A percentile compares a stretch with the other conserved stretches of the same genome.
Evolutionary conservation across 1,140 invertebrate species (phyloP).

Genomic region (Cryptotermes secundus): DNA sequence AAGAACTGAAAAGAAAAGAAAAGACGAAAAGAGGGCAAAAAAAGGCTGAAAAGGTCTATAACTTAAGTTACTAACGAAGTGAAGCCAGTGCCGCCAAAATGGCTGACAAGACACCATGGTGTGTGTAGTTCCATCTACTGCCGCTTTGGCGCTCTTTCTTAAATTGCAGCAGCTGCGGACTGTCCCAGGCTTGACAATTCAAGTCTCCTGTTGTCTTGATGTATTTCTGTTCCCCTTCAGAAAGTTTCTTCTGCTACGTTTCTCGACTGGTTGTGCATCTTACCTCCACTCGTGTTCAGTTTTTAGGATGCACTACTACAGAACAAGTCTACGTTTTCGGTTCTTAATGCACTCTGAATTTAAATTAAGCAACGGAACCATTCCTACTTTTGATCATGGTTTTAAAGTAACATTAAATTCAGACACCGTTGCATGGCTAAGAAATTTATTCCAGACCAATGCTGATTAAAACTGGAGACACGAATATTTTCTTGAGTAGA

Average conservation of each 20-base stretch:
- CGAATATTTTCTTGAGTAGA: no score
- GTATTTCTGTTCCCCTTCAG: not conserved
- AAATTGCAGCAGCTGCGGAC: not conserved
- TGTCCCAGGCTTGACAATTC: conserved; percentile 1
- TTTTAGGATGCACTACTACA: not conserved
- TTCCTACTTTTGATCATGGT: no score
- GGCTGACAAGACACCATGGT: conserved; percentile 6
- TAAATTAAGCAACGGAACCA: not conserved
- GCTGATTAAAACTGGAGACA: no score
- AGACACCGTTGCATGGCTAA: no score
- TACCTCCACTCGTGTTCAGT: not conserved
- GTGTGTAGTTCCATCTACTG: not conserved
- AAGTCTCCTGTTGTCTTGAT: not conserved
- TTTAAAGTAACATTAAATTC: no score
- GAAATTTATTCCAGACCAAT: no score
- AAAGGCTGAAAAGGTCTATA: conserved; percentile 6
- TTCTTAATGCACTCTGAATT: not conserved
- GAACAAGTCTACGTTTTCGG: not conserved
- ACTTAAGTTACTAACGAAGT: not conserved
- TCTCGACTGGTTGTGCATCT: conserved; percentile 11
- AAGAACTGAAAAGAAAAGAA: not conserved
- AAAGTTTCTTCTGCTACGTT: not conserved
- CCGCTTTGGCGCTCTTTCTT: not conserved
- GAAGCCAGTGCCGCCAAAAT: not conserved
- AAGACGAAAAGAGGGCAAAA: not conserved